phyloP scores from a whole-genome alignment of 23 tunicate species.

The Halocynthia aurantium region DNA sequence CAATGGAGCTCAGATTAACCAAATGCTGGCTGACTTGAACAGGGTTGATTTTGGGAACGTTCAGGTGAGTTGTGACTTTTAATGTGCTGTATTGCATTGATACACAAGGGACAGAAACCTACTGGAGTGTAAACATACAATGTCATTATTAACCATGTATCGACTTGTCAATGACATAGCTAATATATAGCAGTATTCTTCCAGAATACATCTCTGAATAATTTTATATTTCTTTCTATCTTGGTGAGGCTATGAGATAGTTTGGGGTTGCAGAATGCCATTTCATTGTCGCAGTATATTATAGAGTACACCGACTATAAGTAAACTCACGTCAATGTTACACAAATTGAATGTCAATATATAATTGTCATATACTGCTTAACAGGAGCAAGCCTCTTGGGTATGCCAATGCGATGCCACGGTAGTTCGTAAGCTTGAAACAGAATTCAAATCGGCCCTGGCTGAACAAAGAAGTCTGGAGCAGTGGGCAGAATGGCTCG shows the following conservation, averaged over 20 bases:
- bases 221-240: background rate
- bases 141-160: no score
- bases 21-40: conserved; percentile 93
- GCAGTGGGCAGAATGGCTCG: conserved; percentile 97
- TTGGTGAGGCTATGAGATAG: background rate
- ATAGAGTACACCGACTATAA: no score
- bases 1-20: conserved; percentile 73
- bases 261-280: no score
- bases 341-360: no score
- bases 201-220: background rate
- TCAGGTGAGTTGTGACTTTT: conserved; percentile 41
- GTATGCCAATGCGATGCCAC: conserved; percentile 78
- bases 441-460: conserved; percentile 72
- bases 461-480: conserved; percentile 79
- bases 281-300: no score
- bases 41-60: conserved; percentile 88
- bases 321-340: no score
- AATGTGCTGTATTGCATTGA: background rate
- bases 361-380: no score
- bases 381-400: conserved; percentile 98
- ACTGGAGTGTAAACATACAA: no score
- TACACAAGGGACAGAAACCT: background rate
- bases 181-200: background rate
- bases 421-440: conserved; percentile 55
- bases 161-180: background rate